Base-by-base conservation (phyloP, 2,888 invertebrate genomes). In the Lordiphosa andalusiaca region DNA sequence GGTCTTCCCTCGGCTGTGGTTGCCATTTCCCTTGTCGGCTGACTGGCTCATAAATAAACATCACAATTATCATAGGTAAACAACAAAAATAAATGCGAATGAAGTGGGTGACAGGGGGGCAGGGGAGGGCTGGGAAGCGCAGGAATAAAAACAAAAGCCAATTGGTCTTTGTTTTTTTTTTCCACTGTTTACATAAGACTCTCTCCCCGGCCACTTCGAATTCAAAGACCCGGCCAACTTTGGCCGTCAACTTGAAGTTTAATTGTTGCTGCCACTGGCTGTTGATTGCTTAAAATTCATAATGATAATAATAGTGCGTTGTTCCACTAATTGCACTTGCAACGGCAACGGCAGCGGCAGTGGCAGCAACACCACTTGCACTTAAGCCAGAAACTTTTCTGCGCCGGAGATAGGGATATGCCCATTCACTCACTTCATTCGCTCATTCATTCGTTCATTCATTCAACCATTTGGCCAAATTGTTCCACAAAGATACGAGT, bases 271-370 rank as follows among this genome's bases (percentile, higher is more conserved):
- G 58, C 30, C 41, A 44, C 49, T 59, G 48, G 46, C 66, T 69
- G 69, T 57, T 76, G 81, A 84, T 81, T 81, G 71, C 82, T 81
- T 71, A 67, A 84, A 81, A 81, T 84, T 80, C 81, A 80, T 81
- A 80, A 84, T 81, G 75, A 84, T 84, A 80, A 70, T 65, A 77
- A 61, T 67, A 67, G 76, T 75, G 68, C 81, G 71, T 71, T 73
- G 53, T 73, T 73, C 77, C 77, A 71, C 84, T 84, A 80, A 80
- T 84, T 80, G 78, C 84, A 73, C 58, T 64, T 53, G 37, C 67
- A 67, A 55, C 67, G 54, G 23, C 52, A 38, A 40, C 36, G 42
- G 47, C 46, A 60, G 23, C 52, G 37, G 40, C 36, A 46, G 47
- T 42, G 50, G 36, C 36, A 44, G 25, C 52, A 65, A 53, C 59